Percentiles rank a stretch among this genome's conserved stretches.
Evolutionary conservation across 2,888 invertebrate genomes (phyloP).

Genomic region (Artemia sinica): DNA sequence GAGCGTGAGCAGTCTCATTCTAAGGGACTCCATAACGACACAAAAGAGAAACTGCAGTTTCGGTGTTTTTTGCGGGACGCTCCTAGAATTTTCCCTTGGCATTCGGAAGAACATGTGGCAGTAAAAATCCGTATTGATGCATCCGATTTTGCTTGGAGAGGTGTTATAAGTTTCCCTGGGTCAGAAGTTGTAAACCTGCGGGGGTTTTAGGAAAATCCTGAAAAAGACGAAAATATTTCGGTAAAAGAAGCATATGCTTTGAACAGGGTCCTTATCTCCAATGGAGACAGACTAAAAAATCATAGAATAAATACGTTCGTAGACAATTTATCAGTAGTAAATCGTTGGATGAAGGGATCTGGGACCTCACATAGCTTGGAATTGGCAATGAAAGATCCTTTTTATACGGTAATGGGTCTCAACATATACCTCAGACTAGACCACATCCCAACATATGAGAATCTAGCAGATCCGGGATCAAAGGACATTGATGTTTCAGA

Average conservation of each 20-base stretch:
- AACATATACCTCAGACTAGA: background rate
- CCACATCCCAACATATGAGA: background rate
- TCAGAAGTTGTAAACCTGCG: background rate
- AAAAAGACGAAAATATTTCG: background rate
- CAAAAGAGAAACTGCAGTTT: background rate
- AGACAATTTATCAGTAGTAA: background rate
- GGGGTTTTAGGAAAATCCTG: background rate
- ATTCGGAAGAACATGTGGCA: background rate
- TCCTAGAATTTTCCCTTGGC: background rate
- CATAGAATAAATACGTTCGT: background rate
- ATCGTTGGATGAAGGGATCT: background rate
- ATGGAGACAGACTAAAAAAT: background rate
- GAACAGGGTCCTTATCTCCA: background rate
- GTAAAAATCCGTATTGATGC: background rate
- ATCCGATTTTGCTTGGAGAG: background rate
- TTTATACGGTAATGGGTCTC: background rate
- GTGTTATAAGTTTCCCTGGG: background rate
- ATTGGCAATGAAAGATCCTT: background rate
- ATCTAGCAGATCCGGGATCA: background rate
- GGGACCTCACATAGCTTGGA: background rate
- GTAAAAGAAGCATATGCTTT: background rate
- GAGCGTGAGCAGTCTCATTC: background rate
- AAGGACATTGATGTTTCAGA: background rate
- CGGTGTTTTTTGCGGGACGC: background rate
- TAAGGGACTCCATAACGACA: background rate